Percentiles rank a stretch among this genome's conserved stretches.
Conservation (phyloP, 2,888 invertebrate species). For the Eristalis tenax region DNA sequence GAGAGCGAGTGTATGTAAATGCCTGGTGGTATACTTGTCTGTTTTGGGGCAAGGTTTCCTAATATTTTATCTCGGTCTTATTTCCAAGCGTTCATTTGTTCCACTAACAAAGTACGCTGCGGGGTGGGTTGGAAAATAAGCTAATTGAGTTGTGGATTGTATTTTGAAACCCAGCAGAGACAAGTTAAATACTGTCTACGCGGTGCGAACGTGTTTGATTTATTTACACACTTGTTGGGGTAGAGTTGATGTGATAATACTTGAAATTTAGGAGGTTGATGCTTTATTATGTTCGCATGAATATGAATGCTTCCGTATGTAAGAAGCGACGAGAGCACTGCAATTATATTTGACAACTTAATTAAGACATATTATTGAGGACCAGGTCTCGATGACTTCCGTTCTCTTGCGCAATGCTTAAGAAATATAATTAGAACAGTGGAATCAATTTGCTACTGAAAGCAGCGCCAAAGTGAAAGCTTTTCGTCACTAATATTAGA, state of each 20-base stretch:
- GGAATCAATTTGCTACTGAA: too few species aligned
- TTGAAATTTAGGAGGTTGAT: background rate
- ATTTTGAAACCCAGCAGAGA: background rate
- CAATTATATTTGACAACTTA: background rate
- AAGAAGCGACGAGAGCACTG: background rate
- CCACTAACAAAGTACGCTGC: background rate
- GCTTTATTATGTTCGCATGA: background rate
- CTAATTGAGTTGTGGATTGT: background rate
- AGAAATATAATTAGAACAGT: too few species aligned
- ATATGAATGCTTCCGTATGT: background rate
- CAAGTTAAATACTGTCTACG: background rate
- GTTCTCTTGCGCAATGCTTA: too few species aligned
- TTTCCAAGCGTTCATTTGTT: background rate
- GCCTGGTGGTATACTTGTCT: background rate
- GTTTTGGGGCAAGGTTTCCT: background rate
- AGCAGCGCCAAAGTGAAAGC: too few species aligned
- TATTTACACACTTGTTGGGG: background rate
- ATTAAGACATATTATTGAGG: background rate
- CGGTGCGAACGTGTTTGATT: background rate
- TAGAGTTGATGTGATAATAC: background rate
- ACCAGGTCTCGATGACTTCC: too few species aligned
- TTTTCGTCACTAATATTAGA: too few species aligned
- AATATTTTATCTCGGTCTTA: background rate
- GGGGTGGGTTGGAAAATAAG: background rate
- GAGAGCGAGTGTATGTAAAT: slow-evolving; percentile 30